Evolutionary conservation across 2,888 invertebrate genomes (phyloP).

Genomic region (Heliconius aoede): DNA sequence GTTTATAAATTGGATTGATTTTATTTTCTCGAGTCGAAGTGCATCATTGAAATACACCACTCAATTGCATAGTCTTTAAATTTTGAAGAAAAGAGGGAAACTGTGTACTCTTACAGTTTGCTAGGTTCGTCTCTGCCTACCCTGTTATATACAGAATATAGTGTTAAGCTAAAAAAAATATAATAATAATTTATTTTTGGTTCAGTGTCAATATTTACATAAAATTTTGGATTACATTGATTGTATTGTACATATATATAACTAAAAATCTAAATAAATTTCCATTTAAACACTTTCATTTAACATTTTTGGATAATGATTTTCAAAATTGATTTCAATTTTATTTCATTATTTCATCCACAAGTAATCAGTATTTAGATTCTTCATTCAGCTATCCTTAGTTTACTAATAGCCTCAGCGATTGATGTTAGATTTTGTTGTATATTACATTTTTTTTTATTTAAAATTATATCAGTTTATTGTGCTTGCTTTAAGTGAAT

Average conservation of each 20-base stretch:
- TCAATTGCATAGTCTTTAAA: neutral
- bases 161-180: too few relatives aligned
- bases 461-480: neutral
- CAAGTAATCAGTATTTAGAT: neutral
- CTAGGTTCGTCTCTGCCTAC: too few relatives aligned
- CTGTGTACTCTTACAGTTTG: too few relatives aligned
- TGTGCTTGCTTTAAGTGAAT: neutral
- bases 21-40: neutral
- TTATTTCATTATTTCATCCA: neutral
- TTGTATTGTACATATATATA: conserved; percentile 4
- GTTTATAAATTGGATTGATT: neutral
- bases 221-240: neutral
- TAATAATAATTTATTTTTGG: too few relatives aligned
- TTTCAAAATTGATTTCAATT: neutral
- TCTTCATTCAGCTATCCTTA: neutral
- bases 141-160: too few relatives aligned
- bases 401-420: neutral
- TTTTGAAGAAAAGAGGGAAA: neutral
- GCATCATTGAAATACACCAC: neutral
- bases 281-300: neutral
- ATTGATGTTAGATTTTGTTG: neutral
- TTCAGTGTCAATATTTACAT: neutral
- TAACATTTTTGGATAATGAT: too few relatives aligned
- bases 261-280: neutral
- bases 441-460: neutral